Evolutionary conservation across 2,888 invertebrate genomes (phyloP).

Genomic region (Ophioninae sp.): DNA sequence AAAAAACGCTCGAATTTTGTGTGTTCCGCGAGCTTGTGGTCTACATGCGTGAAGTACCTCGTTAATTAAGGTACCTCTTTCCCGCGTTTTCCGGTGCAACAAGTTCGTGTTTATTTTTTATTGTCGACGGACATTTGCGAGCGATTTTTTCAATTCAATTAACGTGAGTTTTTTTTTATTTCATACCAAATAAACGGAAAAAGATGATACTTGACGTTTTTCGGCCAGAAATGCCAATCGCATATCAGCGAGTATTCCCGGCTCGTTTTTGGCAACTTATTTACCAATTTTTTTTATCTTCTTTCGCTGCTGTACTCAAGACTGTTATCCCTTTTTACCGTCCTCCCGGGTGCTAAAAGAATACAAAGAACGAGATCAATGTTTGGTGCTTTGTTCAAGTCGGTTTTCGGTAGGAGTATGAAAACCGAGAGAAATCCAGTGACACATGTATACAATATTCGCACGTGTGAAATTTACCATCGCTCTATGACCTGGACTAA

Average conservation of each 20-base stretch:
- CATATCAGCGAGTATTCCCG: neutral
- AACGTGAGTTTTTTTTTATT: too few species aligned
- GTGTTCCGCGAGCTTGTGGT: too few species aligned
- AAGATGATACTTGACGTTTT: neutral
- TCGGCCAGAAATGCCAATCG: neutral
- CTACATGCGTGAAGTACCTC: too few species aligned
- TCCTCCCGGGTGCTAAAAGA: neutral
- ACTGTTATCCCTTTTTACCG: neutral
- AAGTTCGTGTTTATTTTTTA: too few species aligned
- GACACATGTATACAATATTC: neutral
- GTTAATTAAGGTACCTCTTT: too few species aligned
- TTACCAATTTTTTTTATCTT: neutral
- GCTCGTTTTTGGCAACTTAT: neutral
- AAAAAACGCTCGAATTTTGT: too few species aligned
- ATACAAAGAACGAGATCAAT: neutral
- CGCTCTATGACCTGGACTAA: neutral
- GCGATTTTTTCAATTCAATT: too few species aligned
- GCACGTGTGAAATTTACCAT: neutral
- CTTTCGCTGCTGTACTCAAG: neutral
- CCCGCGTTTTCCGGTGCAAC: too few species aligned
- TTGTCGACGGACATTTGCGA: too few species aligned
- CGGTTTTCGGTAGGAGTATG: neutral
- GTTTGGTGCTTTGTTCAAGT: neutral
- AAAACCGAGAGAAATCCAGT: neutral
- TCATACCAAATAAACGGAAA: too few species aligned